Evolutionary conservation across 2,888 invertebrate species (phyloP).

Genomic region (Cantharis rustica): DNA sequence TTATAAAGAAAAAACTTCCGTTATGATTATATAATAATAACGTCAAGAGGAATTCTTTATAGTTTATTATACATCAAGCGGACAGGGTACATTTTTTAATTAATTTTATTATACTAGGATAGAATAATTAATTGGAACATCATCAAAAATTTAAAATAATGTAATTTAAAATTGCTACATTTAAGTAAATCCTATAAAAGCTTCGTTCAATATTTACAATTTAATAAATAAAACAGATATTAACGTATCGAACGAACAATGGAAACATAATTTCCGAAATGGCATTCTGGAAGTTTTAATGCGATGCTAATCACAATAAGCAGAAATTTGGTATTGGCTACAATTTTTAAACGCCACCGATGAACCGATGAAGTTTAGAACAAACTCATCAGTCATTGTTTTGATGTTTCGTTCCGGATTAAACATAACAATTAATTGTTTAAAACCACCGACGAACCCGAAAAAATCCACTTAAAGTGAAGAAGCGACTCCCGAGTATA

Average conservation of each 20-base stretch:
- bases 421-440: neutral
- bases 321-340: neutral
- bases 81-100: neutral
- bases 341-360: neutral
- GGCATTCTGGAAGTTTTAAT: neutral
- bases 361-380: neutral
- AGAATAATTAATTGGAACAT: neutral
- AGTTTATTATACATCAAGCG: neutral
- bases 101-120: neutral
- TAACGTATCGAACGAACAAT: neutral
- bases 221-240: neutral
- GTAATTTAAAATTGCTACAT: neutral
- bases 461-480: no score
- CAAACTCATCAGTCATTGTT: neutral
- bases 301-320: neutral
- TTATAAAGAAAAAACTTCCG: neutral
- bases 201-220: neutral
- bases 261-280: neutral
- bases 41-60: neutral
- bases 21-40: neutral
- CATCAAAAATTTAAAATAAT: neutral
- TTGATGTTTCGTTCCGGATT: neutral
- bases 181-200: neutral
- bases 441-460: neutral
- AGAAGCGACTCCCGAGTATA: neutral